Evolutionary conservation across 2,888 invertebrate species (phyloP).

Genomic region (Heliconius ethilla): DNA sequence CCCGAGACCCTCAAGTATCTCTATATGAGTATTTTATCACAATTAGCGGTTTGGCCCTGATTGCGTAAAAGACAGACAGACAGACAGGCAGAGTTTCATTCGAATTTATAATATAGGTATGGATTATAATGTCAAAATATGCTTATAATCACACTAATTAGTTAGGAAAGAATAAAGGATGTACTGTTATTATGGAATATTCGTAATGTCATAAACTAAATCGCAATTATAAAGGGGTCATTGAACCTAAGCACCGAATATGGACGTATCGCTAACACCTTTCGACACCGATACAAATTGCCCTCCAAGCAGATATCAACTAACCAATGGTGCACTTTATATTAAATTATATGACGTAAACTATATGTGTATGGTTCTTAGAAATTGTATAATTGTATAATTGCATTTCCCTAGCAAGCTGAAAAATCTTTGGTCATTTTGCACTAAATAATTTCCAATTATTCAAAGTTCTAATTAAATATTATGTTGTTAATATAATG

Average conservation of each 20-base stretch:
- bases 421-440: neutral
- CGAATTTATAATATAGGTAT: no score
- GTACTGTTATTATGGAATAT: neutral
- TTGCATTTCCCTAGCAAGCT: neutral
- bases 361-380: neutral
- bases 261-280: slow-evolving; percentile 44
- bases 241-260: slow-evolving; percentile 48
- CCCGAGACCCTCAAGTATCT: no score
- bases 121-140: neutral
- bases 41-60: no score
- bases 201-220: slow-evolving; percentile 34
- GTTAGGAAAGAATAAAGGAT: neutral
- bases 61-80: no score
- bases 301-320: slow-evolving; percentile 40
- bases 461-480: neutral
- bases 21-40: no score
- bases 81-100: no score
- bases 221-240: slow-evolving; percentile 48
- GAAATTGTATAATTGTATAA: neutral
- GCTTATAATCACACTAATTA: neutral
- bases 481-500: no score
- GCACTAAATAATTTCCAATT: neutral
- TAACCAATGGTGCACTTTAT: slow-evolving; percentile 32
- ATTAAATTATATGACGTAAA: slow-evolving; percentile 31
- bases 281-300: slow-evolving; percentile 47